Percentiles rank a stretch among this genome's conserved stretches.
These are phyloP conservation scores for Nannospalax galili DNA, from an alignment of 2,113 vertebrate genomes.

Conservation along the genomic window DNA sequence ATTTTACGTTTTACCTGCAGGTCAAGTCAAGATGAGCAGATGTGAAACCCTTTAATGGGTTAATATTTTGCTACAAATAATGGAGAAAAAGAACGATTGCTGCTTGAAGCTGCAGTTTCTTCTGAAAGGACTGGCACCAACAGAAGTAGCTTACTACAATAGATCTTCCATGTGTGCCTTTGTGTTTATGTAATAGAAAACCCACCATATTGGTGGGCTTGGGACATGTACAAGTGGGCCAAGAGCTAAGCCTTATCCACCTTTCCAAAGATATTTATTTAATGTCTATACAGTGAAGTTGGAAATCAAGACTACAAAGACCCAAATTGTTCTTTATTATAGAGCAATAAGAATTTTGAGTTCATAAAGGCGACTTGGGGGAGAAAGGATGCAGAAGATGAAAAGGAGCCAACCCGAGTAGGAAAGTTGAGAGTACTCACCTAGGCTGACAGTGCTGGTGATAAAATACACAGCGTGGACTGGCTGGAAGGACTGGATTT, in stretches of 20 bases:
- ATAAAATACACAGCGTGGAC: neutral
- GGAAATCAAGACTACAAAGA: neutral
- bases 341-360: slow-evolving; percentile 14
- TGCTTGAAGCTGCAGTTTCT: neutral
- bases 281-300: neutral
- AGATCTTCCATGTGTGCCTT: neutral
- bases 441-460: neutral
- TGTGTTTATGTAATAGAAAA: neutral
- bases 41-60: neutral
- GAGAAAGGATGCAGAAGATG: neutral
- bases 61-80: slow-evolving; percentile 5
- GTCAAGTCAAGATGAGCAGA: neutral
- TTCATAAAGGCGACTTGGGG: neutral
- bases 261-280: neutral
- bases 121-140: neutral
- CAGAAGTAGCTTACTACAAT: neutral
- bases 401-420: neutral
- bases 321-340: neutral
- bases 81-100: slow-evolving; percentile 26
- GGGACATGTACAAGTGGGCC: neutral
- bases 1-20: neutral
- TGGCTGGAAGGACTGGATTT: neutral
- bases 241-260: neutral
- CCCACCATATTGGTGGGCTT: neutral
- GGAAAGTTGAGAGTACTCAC: neutral